A percentile compares a stretch with the other conserved stretches of the same genome.
phyloP scores from a whole-genome alignment of 2,888 invertebrate species.

The Euphydryas editha region DNA sequence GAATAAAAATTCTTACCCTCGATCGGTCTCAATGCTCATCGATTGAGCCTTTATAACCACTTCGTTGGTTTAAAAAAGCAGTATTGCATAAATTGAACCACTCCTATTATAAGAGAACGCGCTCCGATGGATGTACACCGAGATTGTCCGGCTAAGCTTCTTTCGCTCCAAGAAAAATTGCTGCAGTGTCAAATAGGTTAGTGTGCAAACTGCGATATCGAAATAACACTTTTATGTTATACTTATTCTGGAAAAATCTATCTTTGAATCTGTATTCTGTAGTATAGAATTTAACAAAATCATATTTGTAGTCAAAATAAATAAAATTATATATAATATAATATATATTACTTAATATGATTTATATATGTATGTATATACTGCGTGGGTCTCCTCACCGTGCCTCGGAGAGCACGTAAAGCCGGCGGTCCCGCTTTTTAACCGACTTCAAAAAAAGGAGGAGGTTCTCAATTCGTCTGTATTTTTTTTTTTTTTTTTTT shows the following conservation, averaged over 20 bases:
- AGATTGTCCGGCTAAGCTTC: conserved; percentile 46
- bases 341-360: too few relatives aligned
- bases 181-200: conserved; percentile 26
- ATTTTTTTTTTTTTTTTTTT: too few relatives aligned
- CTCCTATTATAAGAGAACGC: conserved; percentile 50
- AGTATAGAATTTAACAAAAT: too few relatives aligned
- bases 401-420: too few relatives aligned
- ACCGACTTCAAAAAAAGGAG: too few relatives aligned
- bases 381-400: too few relatives aligned
- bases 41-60: conserved; percentile 50
- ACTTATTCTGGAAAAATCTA: neutral
- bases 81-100: conserved; percentile 58
- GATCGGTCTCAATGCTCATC: conserved; percentile 46
- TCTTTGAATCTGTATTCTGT: too few relatives aligned
- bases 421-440: too few relatives aligned
- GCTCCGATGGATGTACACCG: conserved; percentile 35
- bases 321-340: too few relatives aligned
- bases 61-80: conserved; percentile 59
- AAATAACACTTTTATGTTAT: conserved; percentile 1
- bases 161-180: conserved; percentile 46
- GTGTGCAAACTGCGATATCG: conserved; percentile 26
- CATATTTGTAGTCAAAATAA: neutral
- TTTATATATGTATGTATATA: too few relatives aligned
- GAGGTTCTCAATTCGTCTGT: too few relatives aligned
- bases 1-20: conserved; percentile 26